Percentiles rank a stretch among this genome's conserved stretches.
These are phyloP conservation scores for Coronaproctus castanopsis DNA, from an alignment of 2,888 invertebrate genomes.

Conservation along the genomic window DNA sequence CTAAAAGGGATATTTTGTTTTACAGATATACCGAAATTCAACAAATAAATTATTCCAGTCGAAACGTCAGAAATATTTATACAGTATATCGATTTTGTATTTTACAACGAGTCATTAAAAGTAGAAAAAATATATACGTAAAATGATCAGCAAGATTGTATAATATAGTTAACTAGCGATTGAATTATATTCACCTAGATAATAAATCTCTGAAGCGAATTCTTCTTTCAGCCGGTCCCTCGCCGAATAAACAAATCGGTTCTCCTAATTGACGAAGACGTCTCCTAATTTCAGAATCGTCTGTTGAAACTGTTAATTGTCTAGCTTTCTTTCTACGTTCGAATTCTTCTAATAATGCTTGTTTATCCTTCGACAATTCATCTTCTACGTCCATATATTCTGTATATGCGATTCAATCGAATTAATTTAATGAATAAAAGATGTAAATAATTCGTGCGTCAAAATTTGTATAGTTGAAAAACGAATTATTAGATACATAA, in stretches of 20 bases:
- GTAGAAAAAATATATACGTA: too few species aligned
- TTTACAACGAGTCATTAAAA: too few species aligned
- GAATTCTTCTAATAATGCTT: conserved; percentile 83
- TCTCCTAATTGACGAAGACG: conserved; percentile 82
- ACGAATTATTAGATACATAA: too few species aligned
- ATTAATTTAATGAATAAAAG: background rate
- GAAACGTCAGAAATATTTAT: too few species aligned
- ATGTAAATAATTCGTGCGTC: conserved; percentile 11
- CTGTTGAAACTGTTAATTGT: conserved; percentile 91
- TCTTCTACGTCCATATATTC: conserved; percentile 75
- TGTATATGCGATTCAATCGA: conserved; percentile 24
- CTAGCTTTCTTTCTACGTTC: conserved; percentile 82
- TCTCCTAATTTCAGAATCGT: conserved; percentile 85
- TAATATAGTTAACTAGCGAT: too few species aligned
- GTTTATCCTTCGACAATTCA: conserved; percentile 68
- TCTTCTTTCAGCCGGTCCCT: conserved; percentile 90
- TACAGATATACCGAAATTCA: too few species aligned
- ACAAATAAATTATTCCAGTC: too few species aligned
- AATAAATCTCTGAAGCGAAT: conserved; percentile 74
- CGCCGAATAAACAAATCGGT: conserved; percentile 93
- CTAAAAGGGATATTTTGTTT: too few species aligned
- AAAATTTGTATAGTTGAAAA: too few species aligned
- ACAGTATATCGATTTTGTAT: too few species aligned
- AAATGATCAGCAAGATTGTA: too few species aligned
- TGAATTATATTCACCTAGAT: conserved; percentile 44